phyloP scores from a whole-genome alignment of 2,888 invertebrate genomes.

The Cetonia aurata region DNA sequence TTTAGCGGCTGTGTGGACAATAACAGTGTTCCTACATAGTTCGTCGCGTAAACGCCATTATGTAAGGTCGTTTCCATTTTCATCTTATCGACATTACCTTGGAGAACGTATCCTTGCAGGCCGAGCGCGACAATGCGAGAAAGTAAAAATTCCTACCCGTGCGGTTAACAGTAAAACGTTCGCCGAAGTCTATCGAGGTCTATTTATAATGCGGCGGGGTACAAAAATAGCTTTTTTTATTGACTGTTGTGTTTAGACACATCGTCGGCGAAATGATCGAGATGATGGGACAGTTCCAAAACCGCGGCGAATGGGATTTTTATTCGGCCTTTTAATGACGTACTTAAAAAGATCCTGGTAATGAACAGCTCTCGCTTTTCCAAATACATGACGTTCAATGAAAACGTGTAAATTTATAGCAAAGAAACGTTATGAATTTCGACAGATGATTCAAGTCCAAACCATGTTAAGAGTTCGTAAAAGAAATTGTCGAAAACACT shows the following conservation, averaged over 20 bases:
- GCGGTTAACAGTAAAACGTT: background rate
- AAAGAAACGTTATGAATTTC: too few relatives aligned
- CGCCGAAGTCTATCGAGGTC: constrained; percentile 3
- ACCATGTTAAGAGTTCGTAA: too few relatives aligned
- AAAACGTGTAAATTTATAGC: too few relatives aligned
- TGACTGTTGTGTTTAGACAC: background rate
- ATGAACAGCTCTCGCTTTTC: too few relatives aligned
- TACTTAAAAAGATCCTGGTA: too few relatives aligned
- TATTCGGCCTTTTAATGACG: too few relatives aligned
- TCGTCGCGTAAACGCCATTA: constrained; percentile 1
- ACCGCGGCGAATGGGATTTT: too few relatives aligned
- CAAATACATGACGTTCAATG: too few relatives aligned
- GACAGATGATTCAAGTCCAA: too few relatives aligned
- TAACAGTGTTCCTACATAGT: too few relatives aligned
- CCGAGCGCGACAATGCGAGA: constrained; percentile 15
- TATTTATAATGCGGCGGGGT: constrained; percentile 9
- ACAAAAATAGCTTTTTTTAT: constrained; percentile 25
- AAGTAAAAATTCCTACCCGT: constrained; percentile 11
- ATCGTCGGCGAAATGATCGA: constrained; percentile 1
- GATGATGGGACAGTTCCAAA: background rate
- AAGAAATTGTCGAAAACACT: too few relatives aligned
- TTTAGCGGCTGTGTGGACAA: too few relatives aligned
- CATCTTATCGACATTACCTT: constrained; percentile 3
- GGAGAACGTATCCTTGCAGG: constrained; percentile 4
- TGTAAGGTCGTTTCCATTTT: constrained; percentile 14